Evolutionary conservation across 2,797 vertebrate species (phyloP).

Genomic region (Scomberomorus guttatus): DNA sequence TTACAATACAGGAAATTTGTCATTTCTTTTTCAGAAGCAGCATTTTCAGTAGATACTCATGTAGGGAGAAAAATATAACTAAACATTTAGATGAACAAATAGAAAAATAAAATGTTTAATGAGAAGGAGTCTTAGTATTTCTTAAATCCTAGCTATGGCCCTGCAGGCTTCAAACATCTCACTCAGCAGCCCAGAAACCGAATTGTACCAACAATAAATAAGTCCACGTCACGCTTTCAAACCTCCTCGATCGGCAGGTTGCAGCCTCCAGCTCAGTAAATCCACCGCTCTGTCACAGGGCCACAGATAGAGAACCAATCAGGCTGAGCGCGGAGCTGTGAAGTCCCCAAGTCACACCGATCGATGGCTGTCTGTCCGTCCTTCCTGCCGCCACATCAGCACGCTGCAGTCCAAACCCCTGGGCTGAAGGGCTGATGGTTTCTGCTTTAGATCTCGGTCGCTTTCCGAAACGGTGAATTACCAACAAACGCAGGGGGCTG

Average conservation of each 20-base stretch:
- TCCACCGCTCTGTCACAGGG: constrained; percentile 19
- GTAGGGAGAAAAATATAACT: neutral
- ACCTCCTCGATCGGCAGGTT: constrained; percentile 9
- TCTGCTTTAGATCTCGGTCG: constrained; percentile 36
- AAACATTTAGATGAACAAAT: too few relatives aligned
- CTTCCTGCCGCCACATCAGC: neutral
- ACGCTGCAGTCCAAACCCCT: neutral
- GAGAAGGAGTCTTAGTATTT: too few relatives aligned
- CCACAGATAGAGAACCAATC: constrained; percentile 55
- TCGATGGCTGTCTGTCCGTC: constrained; percentile 15
- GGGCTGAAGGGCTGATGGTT: neutral
- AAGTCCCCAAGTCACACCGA: constrained; percentile 32
- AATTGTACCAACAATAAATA: constrained; percentile 21
- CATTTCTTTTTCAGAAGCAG: neutral
- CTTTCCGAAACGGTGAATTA: constrained; percentile 39
- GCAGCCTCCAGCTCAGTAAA: constrained; percentile 32
- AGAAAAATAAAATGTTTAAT: neutral
- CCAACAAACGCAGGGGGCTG: constrained; percentile 1
- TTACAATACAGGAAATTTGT: neutral
- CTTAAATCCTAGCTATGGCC: too few relatives aligned
- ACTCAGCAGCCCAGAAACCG: constrained; percentile 31
- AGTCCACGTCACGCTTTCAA: constrained; percentile 25
- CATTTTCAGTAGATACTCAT: neutral
- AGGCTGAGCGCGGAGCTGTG: constrained; percentile 34
- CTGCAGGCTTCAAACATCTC: constrained; percentile 26